Conservation (phyloP, 2,113 vertebrate species). For the Zootoca vivipara region DNA sequence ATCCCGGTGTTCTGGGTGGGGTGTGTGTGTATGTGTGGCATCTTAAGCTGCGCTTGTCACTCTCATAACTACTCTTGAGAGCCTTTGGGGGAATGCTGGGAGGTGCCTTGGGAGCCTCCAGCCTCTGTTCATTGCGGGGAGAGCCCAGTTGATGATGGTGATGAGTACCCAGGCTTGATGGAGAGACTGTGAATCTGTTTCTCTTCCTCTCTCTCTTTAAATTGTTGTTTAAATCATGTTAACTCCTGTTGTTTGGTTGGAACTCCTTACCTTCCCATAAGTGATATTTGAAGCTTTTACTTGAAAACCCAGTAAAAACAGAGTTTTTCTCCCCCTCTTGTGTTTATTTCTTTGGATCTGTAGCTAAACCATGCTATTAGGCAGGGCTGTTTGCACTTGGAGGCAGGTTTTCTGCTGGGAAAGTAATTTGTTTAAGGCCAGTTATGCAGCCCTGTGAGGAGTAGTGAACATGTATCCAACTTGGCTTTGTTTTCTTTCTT, state of each 20-base stretch:
- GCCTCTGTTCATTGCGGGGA: not conserved
- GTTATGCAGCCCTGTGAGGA: not conserved
- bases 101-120: not conserved
- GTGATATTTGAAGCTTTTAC: not conserved
- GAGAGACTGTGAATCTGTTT: not conserved
- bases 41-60: not conserved
- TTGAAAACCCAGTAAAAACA: not conserved
- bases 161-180: not conserved
- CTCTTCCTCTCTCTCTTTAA: not conserved
- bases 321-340: not conserved
- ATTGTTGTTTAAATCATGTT: no score
- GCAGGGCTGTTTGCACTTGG: not conserved
- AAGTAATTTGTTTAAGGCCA: not conserved
- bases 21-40: not conserved
- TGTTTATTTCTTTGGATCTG: not conserved
- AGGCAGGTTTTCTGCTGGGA: not conserved
- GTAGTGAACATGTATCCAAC: not conserved
- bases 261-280: no score
- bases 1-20: not conserved
- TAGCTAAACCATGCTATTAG: not conserved
- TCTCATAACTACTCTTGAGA: not conserved
- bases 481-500: not conserved
- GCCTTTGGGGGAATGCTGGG: not conserved
- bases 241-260: no score
- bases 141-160: no score